Conservation (phyloP, 2,888 invertebrate species). For the Leucophenga montana region DNA sequence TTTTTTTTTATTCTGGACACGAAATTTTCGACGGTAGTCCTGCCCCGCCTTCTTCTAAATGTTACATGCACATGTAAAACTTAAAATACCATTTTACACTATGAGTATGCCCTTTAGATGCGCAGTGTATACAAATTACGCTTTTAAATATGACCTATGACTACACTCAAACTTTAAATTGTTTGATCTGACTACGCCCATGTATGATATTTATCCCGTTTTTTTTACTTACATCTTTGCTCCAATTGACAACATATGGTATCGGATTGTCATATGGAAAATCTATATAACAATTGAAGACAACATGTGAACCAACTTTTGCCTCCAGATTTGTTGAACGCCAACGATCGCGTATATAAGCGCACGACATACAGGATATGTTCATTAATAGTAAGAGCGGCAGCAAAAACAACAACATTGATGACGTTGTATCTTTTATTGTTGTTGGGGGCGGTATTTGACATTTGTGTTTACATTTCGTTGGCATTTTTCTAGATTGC, state of each 20-base stretch:
- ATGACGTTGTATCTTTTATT: conserved; percentile 17
- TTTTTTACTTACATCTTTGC: conserved; percentile 83
- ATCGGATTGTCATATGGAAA: conserved; percentile 90
- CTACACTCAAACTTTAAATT: too few species aligned
- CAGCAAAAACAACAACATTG: conserved; percentile 17
- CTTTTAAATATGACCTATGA: too few species aligned
- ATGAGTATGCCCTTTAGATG: too few species aligned
- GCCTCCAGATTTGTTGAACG: conserved; percentile 70
- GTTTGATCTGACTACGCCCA: too few species aligned
- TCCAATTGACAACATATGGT: conserved; percentile 92
- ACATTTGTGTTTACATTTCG: conserved; percentile 12
- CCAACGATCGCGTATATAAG: conserved; percentile 60
- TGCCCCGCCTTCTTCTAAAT: too few species aligned
- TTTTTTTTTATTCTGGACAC: too few species aligned
- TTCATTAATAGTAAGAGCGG: conserved; percentile 66
- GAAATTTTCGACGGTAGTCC: too few species aligned
- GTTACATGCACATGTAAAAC: too few species aligned
- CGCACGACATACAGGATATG: conserved; percentile 69
- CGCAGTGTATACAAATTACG: too few species aligned
- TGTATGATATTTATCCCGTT: too few species aligned
- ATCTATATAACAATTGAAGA: conserved; percentile 78
- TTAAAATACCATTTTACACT: too few species aligned
- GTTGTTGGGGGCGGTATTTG: conserved; percentile 18
- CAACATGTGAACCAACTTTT: conserved; percentile 73
- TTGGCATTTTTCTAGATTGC: conserved; percentile 31